Percentiles rank a stretch among this genome's conserved stretches.
Conservation (phyloP, 37 sponge, comb jelly and placozoan species). For the Geodia barretti region DNA sequence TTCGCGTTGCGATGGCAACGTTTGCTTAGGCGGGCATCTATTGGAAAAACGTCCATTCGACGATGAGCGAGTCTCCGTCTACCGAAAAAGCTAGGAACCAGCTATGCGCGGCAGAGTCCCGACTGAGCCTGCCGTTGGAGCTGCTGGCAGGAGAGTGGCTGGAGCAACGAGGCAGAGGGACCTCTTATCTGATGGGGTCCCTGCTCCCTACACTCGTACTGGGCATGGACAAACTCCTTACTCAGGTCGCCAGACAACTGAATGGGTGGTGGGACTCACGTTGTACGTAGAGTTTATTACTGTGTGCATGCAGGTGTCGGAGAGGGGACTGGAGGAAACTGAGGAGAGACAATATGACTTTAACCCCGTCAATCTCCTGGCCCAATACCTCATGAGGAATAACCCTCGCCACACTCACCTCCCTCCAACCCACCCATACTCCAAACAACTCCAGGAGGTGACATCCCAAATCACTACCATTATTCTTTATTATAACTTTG, state of each 20-base stretch:
- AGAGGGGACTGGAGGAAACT: constrained; percentile 40
- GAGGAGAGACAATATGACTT: constrained; percentile 54
- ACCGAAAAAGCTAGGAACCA: background rate
- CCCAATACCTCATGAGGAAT: constrained; percentile 95
- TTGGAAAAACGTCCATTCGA: background rate
- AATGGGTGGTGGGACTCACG: no score
- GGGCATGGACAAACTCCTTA: constrained; percentile 81
- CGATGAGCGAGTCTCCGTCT: background rate
- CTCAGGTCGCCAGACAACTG: constrained; percentile 46
- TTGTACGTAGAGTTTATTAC: no score
- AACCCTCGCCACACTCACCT: constrained; percentile 86
- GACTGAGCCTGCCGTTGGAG: constrained; percentile 44
- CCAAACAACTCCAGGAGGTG: constrained; percentile 37
- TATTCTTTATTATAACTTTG: no score
- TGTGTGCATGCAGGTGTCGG: constrained; percentile 15
- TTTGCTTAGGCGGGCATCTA: background rate
- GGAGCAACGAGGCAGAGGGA: constrained; percentile 2
- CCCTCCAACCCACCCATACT: constrained; percentile 77
- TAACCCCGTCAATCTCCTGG: constrained; percentile 96
- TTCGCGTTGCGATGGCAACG: constrained; percentile 4
- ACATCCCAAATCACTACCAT: no score
- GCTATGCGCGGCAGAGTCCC: background rate
- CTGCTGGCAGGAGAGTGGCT: constrained; percentile 83
- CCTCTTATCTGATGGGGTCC: constrained; percentile 71
- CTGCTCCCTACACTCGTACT: constrained; percentile 81